Percentiles rank a stretch among this genome's conserved stretches.
phyloP scores from a whole-genome alignment of 2,113 vertebrate species.

The Lasiurus borealis region DNA sequence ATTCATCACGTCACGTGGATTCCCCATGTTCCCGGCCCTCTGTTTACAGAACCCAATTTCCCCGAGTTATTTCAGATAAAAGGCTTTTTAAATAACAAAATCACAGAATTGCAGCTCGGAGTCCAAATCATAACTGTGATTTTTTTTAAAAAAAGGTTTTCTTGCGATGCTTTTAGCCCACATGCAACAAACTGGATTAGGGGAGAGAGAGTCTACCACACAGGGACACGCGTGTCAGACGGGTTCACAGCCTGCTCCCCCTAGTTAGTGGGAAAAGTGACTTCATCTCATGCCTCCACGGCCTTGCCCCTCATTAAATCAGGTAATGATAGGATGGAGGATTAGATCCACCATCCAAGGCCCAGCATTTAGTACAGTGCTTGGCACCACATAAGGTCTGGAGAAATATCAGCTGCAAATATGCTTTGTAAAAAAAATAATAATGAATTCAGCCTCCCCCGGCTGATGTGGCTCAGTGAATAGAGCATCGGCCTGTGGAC shows the following conservation, averaged over 20 bases:
- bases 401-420: neutral
- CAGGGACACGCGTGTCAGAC: neutral
- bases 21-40: slow-evolving; percentile 43
- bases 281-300: neutral
- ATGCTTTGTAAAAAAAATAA: slow-evolving; percentile 17
- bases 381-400: neutral
- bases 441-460: neutral
- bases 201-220: neutral
- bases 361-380: neutral
- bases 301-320: neutral
- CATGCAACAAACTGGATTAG: slow-evolving; percentile 24
- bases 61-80: slow-evolving; percentile 73
- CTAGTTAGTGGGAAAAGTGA: neutral
- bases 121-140: slow-evolving; percentile 50
- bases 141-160: slow-evolving; percentile 58
- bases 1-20: slow-evolving; percentile 47
- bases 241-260: neutral
- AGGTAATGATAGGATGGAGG: neutral
- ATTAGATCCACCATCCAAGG: neutral
- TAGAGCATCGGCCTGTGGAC: too few relatives aligned
- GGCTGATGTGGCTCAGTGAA: too few relatives aligned
- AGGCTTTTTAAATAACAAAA: slow-evolving; percentile 71
- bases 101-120: slow-evolving; percentile 6
- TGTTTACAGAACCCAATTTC: slow-evolving; percentile 75
- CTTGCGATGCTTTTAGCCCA: neutral